A percentile compares a stretch with the other conserved stretches of the same genome.
Conservation (phyloP, 2,888 invertebrate genomes). For the Lagria hirta region DNA sequence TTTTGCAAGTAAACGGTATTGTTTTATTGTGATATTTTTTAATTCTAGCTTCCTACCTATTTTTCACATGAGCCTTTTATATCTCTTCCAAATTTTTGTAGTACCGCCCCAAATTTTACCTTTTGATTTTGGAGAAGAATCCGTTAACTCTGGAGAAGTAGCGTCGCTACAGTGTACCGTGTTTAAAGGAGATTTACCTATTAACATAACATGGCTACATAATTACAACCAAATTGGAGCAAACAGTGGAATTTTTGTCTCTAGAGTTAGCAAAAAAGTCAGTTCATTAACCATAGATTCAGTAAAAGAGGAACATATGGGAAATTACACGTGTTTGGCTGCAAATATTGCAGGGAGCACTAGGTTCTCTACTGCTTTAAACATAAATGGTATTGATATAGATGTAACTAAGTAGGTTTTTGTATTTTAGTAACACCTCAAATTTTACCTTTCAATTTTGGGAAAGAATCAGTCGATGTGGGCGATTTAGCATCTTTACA, state of each 20-base stretch:
- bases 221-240: constrained; percentile 55
- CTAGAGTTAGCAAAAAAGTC: constrained; percentile 62
- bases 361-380: constrained; percentile 65
- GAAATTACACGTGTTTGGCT: constrained; percentile 61
- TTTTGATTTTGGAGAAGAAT: constrained; percentile 58
- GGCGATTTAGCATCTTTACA: constrained; percentile 70
- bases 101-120: constrained; percentile 59
- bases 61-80: neutral
- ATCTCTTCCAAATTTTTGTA: constrained; percentile 20
- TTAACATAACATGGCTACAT: constrained; percentile 72
- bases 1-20: constrained; percentile 65
- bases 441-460: constrained; percentile 60
- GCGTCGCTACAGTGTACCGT: constrained; percentile 61
- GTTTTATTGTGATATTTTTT: constrained; percentile 1
- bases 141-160: constrained; percentile 49
- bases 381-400: constrained; percentile 64
- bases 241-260: constrained; percentile 58
- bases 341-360: constrained; percentile 64
- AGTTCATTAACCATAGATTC: constrained; percentile 63
- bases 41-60: constrained; percentile 1
- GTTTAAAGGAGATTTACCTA: constrained; percentile 74
- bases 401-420: constrained; percentile 1
- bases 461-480: constrained; percentile 61
- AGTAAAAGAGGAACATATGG: constrained; percentile 59
- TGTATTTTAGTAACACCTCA: constrained; percentile 54